Conservation (phyloP, 1,140 invertebrate species). For the Trichoplusia ni region DNA sequence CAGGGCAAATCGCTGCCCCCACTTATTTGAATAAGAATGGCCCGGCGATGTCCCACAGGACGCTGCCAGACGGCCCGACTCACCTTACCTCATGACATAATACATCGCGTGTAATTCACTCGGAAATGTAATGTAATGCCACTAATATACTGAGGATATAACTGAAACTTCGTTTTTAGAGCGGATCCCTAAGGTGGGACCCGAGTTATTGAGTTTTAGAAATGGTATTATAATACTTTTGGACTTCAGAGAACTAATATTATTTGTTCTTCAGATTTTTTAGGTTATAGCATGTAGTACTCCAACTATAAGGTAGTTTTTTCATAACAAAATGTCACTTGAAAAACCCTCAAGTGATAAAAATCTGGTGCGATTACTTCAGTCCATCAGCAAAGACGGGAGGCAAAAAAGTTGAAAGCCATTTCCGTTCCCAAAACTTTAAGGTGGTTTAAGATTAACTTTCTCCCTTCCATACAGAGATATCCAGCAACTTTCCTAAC, state of each 20-base stretch:
- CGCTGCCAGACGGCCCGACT: slow-evolving; percentile 35
- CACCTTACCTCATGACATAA: slow-evolving; percentile 30
- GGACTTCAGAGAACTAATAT: no score
- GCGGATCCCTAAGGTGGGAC: no score
- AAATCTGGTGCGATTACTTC: no score
- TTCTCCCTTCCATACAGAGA: slow-evolving; percentile 30
- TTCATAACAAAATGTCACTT: no score
- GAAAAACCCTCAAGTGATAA: no score
- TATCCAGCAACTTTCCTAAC: slow-evolving; percentile 19
- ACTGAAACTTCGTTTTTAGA: no score
- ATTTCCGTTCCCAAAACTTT: slow-evolving; percentile 3
- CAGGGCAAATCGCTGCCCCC: slow-evolving; percentile 54
- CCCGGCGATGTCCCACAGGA: slow-evolving; percentile 35
- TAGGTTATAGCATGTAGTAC: no score
- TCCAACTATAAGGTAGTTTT: no score
- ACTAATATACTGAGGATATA: background rate
- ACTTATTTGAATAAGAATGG: slow-evolving; percentile 74
- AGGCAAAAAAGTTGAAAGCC: background rate
- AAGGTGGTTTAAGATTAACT: background rate
- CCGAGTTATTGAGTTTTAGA: no score
- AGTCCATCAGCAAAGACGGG: background rate
- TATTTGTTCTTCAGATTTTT: no score
- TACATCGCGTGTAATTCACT: slow-evolving; percentile 40
- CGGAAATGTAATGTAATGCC: slow-evolving; percentile 24
- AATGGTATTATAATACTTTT: no score